These are phyloP conservation scores for Sebastes paucispinis DNA, from an alignment of 2,797 vertebrate species.

Conservation along the genomic window DNA sequence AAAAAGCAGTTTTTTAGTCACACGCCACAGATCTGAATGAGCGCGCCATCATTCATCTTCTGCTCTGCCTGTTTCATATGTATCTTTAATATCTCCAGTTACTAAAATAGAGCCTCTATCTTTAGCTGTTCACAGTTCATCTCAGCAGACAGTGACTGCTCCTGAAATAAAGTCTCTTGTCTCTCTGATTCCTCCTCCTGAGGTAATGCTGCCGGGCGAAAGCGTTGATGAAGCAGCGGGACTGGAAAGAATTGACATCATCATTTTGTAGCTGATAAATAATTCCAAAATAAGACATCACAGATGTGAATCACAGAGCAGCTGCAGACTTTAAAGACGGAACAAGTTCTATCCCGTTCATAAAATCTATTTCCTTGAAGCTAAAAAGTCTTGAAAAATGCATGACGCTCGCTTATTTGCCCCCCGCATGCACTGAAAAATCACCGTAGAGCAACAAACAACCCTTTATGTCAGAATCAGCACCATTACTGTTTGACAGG, in stretches of 20 bases:
- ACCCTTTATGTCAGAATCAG: slow-evolving; percentile 48
- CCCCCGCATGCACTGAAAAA: slow-evolving; percentile 23
- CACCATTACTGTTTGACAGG: slow-evolving; percentile 40
- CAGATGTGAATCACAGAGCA: slow-evolving; percentile 4
- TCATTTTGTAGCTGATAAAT: slow-evolving; percentile 40
- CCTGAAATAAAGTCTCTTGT: slow-evolving; percentile 65
- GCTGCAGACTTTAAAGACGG: background rate
- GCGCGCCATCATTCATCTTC: slow-evolving; percentile 55
- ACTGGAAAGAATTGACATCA: slow-evolving; percentile 33
- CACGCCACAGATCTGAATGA: slow-evolving; percentile 42
- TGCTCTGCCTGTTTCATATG: slow-evolving; percentile 62
- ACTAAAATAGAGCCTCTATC: slow-evolving; percentile 78
- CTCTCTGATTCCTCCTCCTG: slow-evolving; percentile 47
- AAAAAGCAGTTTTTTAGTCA: slow-evolving; percentile 35
- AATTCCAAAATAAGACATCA: slow-evolving; percentile 13
- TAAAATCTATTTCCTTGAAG: slow-evolving; percentile 16
- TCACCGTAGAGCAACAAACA: slow-evolving; percentile 42
- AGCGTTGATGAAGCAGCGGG: slow-evolving; percentile 64
- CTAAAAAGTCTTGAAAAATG: slow-evolving; percentile 48
- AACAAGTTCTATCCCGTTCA: slow-evolving; percentile 9
- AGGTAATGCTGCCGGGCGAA: slow-evolving; percentile 43
- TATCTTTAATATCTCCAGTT: slow-evolving; percentile 75
- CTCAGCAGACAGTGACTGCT: slow-evolving; percentile 70
- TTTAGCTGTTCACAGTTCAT: slow-evolving; percentile 77
- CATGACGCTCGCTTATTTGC: slow-evolving; percentile 35